A percentile compares a stretch with the other conserved stretches of the same genome.
These are phyloP conservation scores for Trachelus tabidus DNA, from an alignment of 2,888 invertebrate genomes.

Conservation along the genomic window DNA sequence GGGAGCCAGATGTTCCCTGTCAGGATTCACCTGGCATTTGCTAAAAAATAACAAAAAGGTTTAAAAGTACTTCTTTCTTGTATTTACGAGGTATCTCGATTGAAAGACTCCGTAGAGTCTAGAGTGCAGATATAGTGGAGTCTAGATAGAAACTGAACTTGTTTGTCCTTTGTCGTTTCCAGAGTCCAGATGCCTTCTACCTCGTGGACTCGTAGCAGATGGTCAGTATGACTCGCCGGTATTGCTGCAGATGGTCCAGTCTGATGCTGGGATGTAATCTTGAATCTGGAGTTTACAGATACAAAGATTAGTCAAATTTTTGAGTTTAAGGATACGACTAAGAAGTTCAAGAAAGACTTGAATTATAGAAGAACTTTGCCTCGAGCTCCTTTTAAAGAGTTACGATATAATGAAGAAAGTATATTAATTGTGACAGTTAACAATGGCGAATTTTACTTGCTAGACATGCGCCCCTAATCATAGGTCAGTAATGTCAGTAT, in stretches of 20 bases:
- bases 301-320: background rate
- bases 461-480: constrained; percentile 39
- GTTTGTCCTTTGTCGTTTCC: constrained; percentile 16
- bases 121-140: background rate
- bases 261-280: background rate
- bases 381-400: background rate
- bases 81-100: background rate
- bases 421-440: background rate
- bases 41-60: background rate
- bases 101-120: background rate
- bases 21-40: background rate
- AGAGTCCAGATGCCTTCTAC: constrained; percentile 33
- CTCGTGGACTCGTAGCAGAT: constrained; percentile 35
- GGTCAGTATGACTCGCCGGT: constrained; percentile 31
- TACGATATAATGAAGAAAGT: background rate
- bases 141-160: background rate
- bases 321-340: background rate
- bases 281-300: background rate
- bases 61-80: background rate
- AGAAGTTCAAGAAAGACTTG: too few species aligned
- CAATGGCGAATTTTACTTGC: background rate
- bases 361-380: background rate
- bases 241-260: background rate
- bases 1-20: background rate
- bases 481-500: constrained; percentile 38